Base-by-base conservation (phyloP, 1,140 invertebrate species). In the Drosophila truncata region DNA sequence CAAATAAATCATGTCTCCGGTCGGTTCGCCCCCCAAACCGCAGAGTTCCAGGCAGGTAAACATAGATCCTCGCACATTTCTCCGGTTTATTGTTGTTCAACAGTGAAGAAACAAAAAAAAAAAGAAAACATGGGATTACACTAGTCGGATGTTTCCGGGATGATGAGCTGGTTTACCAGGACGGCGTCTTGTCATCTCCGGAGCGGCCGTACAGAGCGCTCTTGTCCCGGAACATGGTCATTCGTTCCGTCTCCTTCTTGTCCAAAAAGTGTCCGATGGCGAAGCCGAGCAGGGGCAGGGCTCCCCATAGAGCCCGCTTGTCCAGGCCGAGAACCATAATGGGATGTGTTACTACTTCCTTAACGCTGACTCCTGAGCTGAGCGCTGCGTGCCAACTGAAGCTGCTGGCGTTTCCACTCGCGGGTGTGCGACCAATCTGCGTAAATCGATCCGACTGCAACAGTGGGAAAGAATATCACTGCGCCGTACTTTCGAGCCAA, bases 161-260 rank as follows among this genome's bases (percentile, higher is more conserved):
- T 37, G 23, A n/a, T 37, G 31, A 20, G 49, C 23, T 55, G 46
- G 16, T 69, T 83, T 83, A 91, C 96, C 96, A 97, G 37, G 96
- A 95, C 63, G 96, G 96, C 72, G 93, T 93, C 84, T 79, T 96
- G 95, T 77, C 47, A 11, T 95, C 96, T 73, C 95, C 92, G 50
- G 92, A 93, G 64, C 95, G 94, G 16, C 96, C 96, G 92, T 95
- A 97, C 7, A 97, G 92, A 27, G 94, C 94, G 84, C 96, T 96
- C 91, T 96, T 97, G 83, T 97, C 97, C 67, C 96, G 94, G 91
- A 96, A 97, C 35, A 92, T 92, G 1, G 94, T 94, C 94, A 97
- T 95, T 42, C 96, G 94, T 41, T 95, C 92, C 11, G 95, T 95
- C 93, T 97, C 96, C 65, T 94, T 93, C 6, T 93, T 91, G 85